phyloP scores from a whole-genome alignment of 2,113 vertebrate species.

The Mionectes macconnelli region DNA sequence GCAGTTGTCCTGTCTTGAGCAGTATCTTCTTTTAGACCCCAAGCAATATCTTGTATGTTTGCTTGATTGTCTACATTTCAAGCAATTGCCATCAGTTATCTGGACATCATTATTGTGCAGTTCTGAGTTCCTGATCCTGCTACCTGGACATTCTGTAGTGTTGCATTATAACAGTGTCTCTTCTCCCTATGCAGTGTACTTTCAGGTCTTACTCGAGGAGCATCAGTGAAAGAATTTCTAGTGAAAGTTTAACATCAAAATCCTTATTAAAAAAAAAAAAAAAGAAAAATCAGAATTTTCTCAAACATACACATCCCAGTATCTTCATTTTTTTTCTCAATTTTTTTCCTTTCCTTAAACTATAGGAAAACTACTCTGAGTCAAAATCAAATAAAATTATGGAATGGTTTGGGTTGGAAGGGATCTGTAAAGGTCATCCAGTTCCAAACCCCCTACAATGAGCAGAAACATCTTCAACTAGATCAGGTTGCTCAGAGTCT shows the following conservation, averaged over 20 bases:
- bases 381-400: background rate
- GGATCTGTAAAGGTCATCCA: background rate
- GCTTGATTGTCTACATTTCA: background rate
- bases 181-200: background rate
- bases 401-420: background rate
- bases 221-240: background rate
- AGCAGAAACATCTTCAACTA: background rate
- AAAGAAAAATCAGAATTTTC: background rate
- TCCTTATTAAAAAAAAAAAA: background rate
- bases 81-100: background rate
- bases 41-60: background rate
- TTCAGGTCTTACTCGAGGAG: background rate
- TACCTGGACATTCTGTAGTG: background rate
- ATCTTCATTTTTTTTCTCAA: background rate
- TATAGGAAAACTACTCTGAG: background rate
- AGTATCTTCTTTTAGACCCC: background rate
- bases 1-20: background rate
- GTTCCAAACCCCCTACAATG: background rate
- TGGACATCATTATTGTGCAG: background rate
- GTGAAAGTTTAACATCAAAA: background rate
- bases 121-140: background rate
- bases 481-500: background rate
- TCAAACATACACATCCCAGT: background rate
- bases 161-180: background rate
- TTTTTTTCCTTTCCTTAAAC: background rate